Conservation (phyloP, 2,797 vertebrate species). For the Lagorchestes hirsutus region DNA sequence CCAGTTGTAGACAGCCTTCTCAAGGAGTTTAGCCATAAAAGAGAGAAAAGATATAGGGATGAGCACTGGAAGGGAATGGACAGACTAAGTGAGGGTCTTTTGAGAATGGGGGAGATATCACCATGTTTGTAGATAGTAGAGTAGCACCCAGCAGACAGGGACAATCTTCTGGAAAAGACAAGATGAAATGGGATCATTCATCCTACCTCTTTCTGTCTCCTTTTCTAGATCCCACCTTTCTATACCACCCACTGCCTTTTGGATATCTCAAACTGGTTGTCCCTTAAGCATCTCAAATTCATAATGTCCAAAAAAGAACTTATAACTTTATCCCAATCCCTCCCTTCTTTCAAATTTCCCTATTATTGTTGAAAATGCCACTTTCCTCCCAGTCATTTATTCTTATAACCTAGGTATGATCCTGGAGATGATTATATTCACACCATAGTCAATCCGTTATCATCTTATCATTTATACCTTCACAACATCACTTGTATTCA, state of each 20-base stretch:
- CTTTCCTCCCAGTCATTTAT: background rate
- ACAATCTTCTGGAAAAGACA: background rate
- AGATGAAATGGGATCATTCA: background rate
- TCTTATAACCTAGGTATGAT: background rate
- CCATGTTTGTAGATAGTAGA: background rate
- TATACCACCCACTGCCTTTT: background rate
- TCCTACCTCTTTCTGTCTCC: background rate
- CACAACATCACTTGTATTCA: background rate
- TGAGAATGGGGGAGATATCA: background rate
- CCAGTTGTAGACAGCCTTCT: background rate
- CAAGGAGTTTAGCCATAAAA: background rate
- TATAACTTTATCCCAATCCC: background rate
- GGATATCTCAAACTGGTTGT: background rate
- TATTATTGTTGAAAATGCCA: background rate
- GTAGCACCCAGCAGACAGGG: background rate
- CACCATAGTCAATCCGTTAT: background rate
- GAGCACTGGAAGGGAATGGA: background rate
- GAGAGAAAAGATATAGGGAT: background rate
- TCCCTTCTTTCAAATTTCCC: background rate
- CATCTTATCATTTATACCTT: background rate
- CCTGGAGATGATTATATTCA: background rate
- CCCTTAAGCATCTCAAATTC: background rate
- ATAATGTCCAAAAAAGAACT: background rate
- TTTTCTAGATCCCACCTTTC: background rate
- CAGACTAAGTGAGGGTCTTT: background rate